Evolutionary conservation across 2,888 invertebrate genomes (phyloP).

Genomic region (Vanessa cardui): DNA sequence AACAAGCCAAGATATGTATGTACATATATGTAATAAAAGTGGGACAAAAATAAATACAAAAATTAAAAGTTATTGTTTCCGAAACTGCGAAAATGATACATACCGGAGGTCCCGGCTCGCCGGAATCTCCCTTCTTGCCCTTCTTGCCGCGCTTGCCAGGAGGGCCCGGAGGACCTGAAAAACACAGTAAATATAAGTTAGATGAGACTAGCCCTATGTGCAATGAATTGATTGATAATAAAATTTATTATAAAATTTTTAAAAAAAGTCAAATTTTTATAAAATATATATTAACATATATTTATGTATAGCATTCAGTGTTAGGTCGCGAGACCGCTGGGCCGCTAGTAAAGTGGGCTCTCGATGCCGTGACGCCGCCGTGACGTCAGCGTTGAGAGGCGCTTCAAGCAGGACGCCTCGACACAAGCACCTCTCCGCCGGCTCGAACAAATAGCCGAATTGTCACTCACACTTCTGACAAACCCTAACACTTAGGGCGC

Average conservation of each 20-base stretch:
- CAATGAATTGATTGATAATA: neutral
- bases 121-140: slow-evolving; percentile 94
- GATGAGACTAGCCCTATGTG: neutral
- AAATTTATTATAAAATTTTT: too few species aligned
- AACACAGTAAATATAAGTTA: slow-evolving; percentile 37
- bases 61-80: slow-evolving; percentile 46
- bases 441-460: slow-evolving; percentile 18
- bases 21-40: too few species aligned
- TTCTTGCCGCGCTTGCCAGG: slow-evolving; percentile 94
- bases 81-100: slow-evolving; percentile 64
- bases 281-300: too few species aligned
- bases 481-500: slow-evolving; percentile 8
- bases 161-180: slow-evolving; percentile 91
- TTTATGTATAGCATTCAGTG: too few species aligned
- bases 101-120: slow-evolving; percentile 91
- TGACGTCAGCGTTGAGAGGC: slow-evolving; percentile 22
- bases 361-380: slow-evolving; percentile 20
- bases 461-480: slow-evolving; percentile 14
- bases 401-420: slow-evolving; percentile 7
- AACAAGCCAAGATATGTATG: slow-evolving; percentile 30
- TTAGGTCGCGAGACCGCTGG: neutral
- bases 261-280: too few species aligned
- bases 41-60: slow-evolving; percentile 13
- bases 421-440: slow-evolving; percentile 12
- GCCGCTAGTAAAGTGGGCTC: slow-evolving; percentile 23